Percentiles rank a stretch among this genome's conserved stretches.
Evolutionary conservation across 2,797 vertebrate genomes (phyloP).

Genomic region (Ptychadena robeensis): DNA sequence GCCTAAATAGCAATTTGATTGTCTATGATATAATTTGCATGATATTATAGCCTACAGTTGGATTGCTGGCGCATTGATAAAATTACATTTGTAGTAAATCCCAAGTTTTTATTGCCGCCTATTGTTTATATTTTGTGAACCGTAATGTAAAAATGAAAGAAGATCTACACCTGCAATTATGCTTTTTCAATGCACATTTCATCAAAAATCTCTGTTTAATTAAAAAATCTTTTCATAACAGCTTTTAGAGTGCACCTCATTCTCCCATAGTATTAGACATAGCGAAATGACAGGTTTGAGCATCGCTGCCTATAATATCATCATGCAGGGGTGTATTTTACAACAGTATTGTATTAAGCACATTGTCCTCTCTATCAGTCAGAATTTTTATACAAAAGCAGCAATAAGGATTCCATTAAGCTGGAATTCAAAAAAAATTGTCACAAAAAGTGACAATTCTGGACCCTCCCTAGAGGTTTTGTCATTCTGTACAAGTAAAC

Average conservation of each 20-base stretch:
- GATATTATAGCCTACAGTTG: slow-evolving; percentile 1
- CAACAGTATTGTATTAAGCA: not conserved
- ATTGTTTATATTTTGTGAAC: slow-evolving; percentile 11
- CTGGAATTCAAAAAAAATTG: no score
- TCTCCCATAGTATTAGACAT: not conserved
- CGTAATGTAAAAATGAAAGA: not conserved
- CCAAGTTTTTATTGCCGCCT: slow-evolving; percentile 1
- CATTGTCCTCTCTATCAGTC: not conserved
- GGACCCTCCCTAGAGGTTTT: no score
- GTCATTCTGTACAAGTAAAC: no score
- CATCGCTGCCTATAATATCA: not conserved
- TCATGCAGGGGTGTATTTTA: not conserved
- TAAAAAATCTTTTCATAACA: not conserved
- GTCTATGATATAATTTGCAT: slow-evolving; percentile 26
- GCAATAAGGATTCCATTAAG: no score
- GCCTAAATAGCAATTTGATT: slow-evolving; percentile 24
- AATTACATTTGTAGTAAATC: slow-evolving; percentile 7
- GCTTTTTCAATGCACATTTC: not conserved
- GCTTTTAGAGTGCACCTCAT: not conserved
- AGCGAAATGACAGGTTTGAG: not conserved
- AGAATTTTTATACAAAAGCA: not conserved
- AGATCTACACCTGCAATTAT: not conserved
- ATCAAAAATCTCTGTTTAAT: not conserved
- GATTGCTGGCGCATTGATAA: slow-evolving; percentile 17
- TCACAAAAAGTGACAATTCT: no score